Conservation (phyloP, 2,888 invertebrate genomes). For the Leptinotarsa tumamoca region DNA sequence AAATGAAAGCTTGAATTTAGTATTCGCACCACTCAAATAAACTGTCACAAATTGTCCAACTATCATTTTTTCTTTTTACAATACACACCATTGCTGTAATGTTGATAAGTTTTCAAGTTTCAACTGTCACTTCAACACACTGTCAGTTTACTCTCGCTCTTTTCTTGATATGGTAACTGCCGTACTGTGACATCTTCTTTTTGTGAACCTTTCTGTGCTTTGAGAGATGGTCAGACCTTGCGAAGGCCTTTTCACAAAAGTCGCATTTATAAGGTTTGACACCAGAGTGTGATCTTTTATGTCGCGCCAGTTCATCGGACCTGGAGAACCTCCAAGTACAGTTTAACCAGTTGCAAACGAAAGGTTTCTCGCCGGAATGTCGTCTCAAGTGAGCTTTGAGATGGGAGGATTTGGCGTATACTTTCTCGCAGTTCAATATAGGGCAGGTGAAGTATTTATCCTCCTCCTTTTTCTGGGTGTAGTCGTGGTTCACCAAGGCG, state of each 20-base stretch:
- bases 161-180: conserved; percentile 37
- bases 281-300: conserved; percentile 94
- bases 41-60: no score
- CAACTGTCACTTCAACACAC: not conserved
- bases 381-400: conserved; percentile 88
- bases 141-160: conserved; percentile 22
- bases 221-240: conserved; percentile 92
- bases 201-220: conserved; percentile 91
- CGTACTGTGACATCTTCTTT: conserved; percentile 66
- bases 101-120: not conserved
- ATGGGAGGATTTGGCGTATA: conserved; percentile 91
- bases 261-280: conserved; percentile 93
- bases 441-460: conserved; percentile 77
- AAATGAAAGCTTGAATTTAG: no score
- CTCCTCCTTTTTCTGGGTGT: conserved; percentile 62
- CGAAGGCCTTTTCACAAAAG: conserved; percentile 90
- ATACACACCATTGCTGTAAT: no score
- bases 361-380: conserved; percentile 78
- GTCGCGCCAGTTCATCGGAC: conserved; percentile 93
- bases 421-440: conserved; percentile 79
- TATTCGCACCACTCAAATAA: no score
- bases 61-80: no score
- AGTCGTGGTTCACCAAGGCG: conserved; percentile 54
- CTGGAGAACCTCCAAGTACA: conserved; percentile 95
- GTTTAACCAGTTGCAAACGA: conserved; percentile 73